phyloP scores from a whole-genome alignment of 2,888 invertebrate species.

The Nymphalis polychloros region DNA sequence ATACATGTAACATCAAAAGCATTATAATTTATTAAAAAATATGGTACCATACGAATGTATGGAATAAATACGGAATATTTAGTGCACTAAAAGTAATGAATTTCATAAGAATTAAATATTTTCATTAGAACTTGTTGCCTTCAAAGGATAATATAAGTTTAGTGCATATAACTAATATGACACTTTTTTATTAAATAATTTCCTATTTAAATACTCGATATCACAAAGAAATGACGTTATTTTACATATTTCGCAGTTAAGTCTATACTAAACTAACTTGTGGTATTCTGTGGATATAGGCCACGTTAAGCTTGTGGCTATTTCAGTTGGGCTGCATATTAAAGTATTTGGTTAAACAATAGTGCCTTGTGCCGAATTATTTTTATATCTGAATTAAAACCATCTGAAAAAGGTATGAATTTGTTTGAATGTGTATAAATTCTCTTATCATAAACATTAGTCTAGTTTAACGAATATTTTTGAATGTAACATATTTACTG shows the following conservation, averaged over 20 bases:
- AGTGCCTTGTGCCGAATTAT: conserved; percentile 3
- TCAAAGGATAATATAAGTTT: neutral
- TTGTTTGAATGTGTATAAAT: neutral
- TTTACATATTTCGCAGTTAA: conserved; percentile 4
- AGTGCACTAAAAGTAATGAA: too few relatives aligned
- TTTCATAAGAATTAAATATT: too few relatives aligned
- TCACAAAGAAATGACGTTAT: neutral
- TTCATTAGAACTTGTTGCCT: too few relatives aligned
- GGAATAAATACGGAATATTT: too few relatives aligned
- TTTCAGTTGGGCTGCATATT: conserved; percentile 14
- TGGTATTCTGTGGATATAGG: conserved; percentile 13
- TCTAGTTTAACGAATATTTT: too few relatives aligned
- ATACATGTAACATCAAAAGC: too few relatives aligned
- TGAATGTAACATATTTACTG: too few relatives aligned
- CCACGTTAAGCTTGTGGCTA: conserved; percentile 15
- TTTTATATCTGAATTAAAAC: conserved; percentile 1
- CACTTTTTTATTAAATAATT: neutral
- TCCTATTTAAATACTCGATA: neutral
- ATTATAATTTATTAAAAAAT: too few relatives aligned
- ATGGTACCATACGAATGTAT: too few relatives aligned
- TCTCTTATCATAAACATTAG: neutral
- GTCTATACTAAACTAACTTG: conserved; percentile 7
- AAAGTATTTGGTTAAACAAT: conserved; percentile 10
- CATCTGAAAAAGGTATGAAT: neutral
- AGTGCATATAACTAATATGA: too few relatives aligned